phyloP scores from a whole-genome alignment of 2,888 invertebrate species.

The Hirtodrosophila duncani region DNA sequence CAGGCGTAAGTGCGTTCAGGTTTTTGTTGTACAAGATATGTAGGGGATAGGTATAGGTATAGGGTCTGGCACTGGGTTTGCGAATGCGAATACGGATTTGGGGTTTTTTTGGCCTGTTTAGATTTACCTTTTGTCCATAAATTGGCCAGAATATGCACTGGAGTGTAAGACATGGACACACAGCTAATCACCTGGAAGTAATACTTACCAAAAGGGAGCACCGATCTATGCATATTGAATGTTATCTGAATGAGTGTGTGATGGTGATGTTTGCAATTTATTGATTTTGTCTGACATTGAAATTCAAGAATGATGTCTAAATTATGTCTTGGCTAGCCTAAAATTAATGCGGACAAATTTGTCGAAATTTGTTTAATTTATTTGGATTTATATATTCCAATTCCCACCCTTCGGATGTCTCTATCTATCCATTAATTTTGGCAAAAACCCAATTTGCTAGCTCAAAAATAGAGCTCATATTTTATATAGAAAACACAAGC shows the following conservation, averaged over 20 bases:
- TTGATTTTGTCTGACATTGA: conserved; percentile 70
- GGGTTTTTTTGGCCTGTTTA: conserved; percentile 33
- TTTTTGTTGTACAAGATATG: conserved; percentile 18
- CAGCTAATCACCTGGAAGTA: conserved; percentile 70
- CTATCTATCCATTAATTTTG: too few relatives aligned
- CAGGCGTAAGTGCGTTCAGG: conserved; percentile 62
- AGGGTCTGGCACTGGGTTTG: conserved; percentile 13
- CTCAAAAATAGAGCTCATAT: too few relatives aligned
- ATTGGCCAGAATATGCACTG: conserved; percentile 46
- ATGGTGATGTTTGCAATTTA: conserved; percentile 60
- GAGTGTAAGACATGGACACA: conserved; percentile 64
- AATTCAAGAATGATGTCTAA: conserved; percentile 29
- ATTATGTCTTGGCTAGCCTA: not conserved
- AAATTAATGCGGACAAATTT: too few relatives aligned
- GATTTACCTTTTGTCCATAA: conserved; percentile 37
- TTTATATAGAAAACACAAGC: too few relatives aligned
- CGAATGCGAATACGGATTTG: conserved; percentile 11
- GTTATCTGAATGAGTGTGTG: conserved; percentile 4
- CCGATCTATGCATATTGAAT: conserved; percentile 1
- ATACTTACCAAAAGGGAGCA: conserved; percentile 34
- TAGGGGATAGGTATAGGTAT: conserved; percentile 11
- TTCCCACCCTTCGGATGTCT: too few relatives aligned
- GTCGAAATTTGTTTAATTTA: too few relatives aligned
- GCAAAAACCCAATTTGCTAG: too few relatives aligned
- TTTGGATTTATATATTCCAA: too few relatives aligned